Evolutionary conservation across 2,888 invertebrate genomes (phyloP).

Genomic region (Epistrophe eligans): DNA sequence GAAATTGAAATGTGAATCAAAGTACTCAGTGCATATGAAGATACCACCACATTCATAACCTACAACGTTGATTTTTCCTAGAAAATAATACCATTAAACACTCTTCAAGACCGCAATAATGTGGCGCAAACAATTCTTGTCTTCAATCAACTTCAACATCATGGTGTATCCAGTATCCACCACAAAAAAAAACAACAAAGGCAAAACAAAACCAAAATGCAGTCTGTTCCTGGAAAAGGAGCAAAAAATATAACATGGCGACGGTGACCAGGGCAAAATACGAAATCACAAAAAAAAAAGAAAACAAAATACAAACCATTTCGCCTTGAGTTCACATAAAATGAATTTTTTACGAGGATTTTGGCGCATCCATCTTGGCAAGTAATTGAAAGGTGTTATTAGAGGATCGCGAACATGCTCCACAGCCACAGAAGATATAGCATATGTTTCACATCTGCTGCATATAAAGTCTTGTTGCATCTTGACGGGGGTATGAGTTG

Average conservation of each 20-base stretch:
- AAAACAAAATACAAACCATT: conserved; percentile 18
- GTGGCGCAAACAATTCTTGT: conserved; percentile 45
- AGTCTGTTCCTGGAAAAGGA: conserved; percentile 44
- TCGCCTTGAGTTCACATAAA: conserved; percentile 57
- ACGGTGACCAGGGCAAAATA: conserved; percentile 42
- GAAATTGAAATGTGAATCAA: conserved; percentile 29
- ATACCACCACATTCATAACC: neutral
- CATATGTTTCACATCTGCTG: conserved; percentile 70
- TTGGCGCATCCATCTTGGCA: conserved; percentile 74
- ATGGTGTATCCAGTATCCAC: conserved; percentile 15
- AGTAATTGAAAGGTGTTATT: conserved; percentile 76
- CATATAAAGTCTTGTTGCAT: conserved; percentile 1
- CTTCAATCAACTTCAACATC: conserved; percentile 37
- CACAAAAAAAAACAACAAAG: neutral
- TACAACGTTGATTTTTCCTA: conserved; percentile 47
- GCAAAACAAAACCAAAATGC: conserved; percentile 33
- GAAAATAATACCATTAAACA: conserved; percentile 55
- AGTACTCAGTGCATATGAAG: neutral
- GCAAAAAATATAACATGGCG: conserved; percentile 54
- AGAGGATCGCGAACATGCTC: conserved; percentile 69
- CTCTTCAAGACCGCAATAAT: conserved; percentile 51
- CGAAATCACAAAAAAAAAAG: no score
- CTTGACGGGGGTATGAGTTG: neutral
- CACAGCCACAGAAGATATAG: conserved; percentile 22
- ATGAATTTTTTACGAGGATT: conserved; percentile 67